Evolutionary conservation across 1,140 invertebrate species (phyloP).

Genomic region (Pissodes strobi): DNA sequence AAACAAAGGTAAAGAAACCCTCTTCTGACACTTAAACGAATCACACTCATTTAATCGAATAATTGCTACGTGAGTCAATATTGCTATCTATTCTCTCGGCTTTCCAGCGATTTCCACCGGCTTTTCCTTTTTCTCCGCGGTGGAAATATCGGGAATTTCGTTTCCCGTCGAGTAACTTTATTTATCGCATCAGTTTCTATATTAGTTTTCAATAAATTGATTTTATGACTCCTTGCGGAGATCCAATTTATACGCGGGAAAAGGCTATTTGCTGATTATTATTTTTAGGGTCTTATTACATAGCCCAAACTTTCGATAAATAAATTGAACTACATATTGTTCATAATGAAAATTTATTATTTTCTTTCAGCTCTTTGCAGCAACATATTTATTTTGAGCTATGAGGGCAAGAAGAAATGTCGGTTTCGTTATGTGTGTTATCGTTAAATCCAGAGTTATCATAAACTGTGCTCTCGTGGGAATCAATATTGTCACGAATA

Average conservation of each 20-base stretch:
- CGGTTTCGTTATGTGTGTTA: too few species aligned
- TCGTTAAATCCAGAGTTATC: too few species aligned
- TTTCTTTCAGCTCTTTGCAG: too few species aligned
- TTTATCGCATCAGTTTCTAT: conserved; percentile 8
- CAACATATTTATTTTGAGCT: too few species aligned
- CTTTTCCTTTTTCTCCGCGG: background rate
- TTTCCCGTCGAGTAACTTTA: conserved; percentile 4
- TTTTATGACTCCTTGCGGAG: background rate
- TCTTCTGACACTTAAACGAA: conserved; percentile 30
- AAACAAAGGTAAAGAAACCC: conserved; percentile 14
- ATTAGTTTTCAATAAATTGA: conserved; percentile 12
- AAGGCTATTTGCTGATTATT: too few species aligned
- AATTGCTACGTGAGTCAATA: conserved; percentile 41
- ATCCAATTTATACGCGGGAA: background rate
- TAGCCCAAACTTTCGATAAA: too few species aligned
- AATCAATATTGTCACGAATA: too few species aligned
- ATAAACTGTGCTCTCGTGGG: too few species aligned
- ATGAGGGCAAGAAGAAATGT: too few species aligned
- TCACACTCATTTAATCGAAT: conserved; percentile 40
- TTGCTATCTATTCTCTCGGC: conserved; percentile 30
- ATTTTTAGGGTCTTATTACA: too few species aligned
- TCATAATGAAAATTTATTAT: too few species aligned
- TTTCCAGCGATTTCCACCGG: conserved; percentile 10
- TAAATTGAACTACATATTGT: too few species aligned
- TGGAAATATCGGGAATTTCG: conserved; percentile 1